Evolutionary conservation across 2,113 vertebrate species (phyloP), one percentile per base, ranked within the genome.

Genomic region (Vanacampus margaritifer): DNA sequence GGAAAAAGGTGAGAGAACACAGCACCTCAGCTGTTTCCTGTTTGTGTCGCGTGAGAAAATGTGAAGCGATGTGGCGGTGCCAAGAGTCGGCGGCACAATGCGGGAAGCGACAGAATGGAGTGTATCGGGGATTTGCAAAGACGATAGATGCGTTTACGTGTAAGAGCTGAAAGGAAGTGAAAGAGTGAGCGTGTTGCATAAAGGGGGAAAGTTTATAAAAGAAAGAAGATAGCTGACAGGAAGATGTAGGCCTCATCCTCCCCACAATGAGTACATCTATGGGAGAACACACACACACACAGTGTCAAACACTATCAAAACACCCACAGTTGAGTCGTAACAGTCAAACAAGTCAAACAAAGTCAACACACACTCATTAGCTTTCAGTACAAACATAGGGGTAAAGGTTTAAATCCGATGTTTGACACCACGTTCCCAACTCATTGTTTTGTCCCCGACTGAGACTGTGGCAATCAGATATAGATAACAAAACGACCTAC

Each of bases 11-110:
- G 21, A 48, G 58, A 37, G 62, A 74, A 66, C 39, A 53, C 46
- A 64, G 2, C 61, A 6, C 67, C 80, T 91, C 90, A 92, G 91
- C 91, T 92, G 92, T 90, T 92, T 92, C 92, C 91, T 91, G 91
- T 90, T 91, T 85, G 54, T 67, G 72, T 70, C 66, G 56, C 28
- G 84, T n/a, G 78, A 28, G 11, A 66, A 81, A 65, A 68, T 84
- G 74, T 68, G 21, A 68, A 64, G 26, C 17, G 43, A 50, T 19
- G 46, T 10, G 12, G n/a, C 26, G 6, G 17, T 14, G 6, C 23
- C n/a, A 26, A 57, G 56, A 68, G 48, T 72, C 41, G 6, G 28
- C 7, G 3, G 68, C 54, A 51, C 19, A 37, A 74, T 19, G 28
- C 41, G 67, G 24, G 10, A 63, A 10, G 39, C 54, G 32, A 17